Percentiles rank a stretch among this genome's conserved stretches.
Evolutionary conservation across 2,113 vertebrate genomes (phyloP).

Genomic region (Condylura cristata): DNA sequence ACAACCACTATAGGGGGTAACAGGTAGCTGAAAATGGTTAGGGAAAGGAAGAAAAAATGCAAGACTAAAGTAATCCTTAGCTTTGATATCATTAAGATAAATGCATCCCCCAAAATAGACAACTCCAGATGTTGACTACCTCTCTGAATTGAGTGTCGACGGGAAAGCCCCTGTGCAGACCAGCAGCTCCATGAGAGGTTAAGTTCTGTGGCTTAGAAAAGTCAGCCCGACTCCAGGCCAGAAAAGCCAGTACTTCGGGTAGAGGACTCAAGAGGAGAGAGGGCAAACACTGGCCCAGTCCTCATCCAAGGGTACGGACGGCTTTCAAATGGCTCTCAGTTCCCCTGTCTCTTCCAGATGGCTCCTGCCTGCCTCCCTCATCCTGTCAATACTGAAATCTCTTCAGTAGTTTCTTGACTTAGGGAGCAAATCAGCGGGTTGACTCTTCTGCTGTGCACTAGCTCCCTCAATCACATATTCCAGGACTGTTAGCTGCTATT

Average conservation of each 20-base stretch:
- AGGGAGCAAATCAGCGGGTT: constrained; percentile 19
- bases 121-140: neutral
- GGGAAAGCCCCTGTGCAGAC: neutral
- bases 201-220: too few relatives aligned
- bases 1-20: neutral
- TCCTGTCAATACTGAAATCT: neutral
- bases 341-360: constrained; percentile 10
- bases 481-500: constrained; percentile 63
- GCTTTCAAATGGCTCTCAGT: neutral
- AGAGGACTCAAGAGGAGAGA: neutral
- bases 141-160: neutral
- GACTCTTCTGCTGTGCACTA: neutral
- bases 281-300: neutral
- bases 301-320: neutral
- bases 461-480: constrained; percentile 57
- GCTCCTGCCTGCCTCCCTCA: neutral
- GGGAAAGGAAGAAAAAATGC: neutral
- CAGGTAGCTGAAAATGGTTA: neutral
- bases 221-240: neutral
- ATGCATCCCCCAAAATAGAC: neutral
- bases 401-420: constrained; percentile 46
- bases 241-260: neutral
- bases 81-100: neutral
- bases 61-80: neutral
- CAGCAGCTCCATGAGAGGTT: neutral